These are phyloP conservation scores for Schizotus pectinicornis DNA, from an alignment of 2,888 invertebrate species.

Conservation along the genomic window DNA sequence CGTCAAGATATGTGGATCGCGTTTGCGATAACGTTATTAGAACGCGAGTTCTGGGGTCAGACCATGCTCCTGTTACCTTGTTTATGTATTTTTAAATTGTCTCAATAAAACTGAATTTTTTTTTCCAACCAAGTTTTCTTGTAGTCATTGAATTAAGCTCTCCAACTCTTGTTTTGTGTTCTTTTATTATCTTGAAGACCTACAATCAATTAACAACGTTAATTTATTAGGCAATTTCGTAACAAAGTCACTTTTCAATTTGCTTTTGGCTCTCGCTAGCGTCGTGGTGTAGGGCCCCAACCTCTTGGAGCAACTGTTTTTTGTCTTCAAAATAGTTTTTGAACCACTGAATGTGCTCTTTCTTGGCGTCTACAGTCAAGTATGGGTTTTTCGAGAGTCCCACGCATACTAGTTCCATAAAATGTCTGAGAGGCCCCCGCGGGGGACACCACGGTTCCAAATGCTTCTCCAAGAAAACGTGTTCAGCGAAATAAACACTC, in stretches of 20 bases:
- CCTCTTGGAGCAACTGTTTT: slow-evolving; percentile 70
- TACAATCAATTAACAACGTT: too few species aligned
- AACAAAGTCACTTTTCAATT: slow-evolving; percentile 8
- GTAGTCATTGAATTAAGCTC: too few species aligned
- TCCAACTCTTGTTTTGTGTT: too few species aligned
- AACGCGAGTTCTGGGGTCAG: slow-evolving; percentile 85
- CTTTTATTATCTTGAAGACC: too few species aligned
- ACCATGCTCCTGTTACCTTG: slow-evolving; percentile 92
- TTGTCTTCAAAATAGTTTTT: slow-evolving; percentile 87
- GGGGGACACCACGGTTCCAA: slow-evolving; percentile 89
- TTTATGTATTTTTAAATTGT: slow-evolving; percentile 66
- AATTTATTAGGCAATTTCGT: background rate
- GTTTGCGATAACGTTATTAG: slow-evolving; percentile 88
- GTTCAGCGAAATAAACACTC: slow-evolving; percentile 85
- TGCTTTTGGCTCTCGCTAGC: slow-evolving; percentile 29
- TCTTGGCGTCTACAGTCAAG: slow-evolving; percentile 85
- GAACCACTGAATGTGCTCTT: slow-evolving; percentile 90
- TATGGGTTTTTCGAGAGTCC: slow-evolving; percentile 95
- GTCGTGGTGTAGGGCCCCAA: slow-evolving; percentile 65
- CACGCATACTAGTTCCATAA: slow-evolving; percentile 94
- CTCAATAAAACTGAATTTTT: slow-evolving; percentile 3
- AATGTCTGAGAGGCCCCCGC: slow-evolving; percentile 90
- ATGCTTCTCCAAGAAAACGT: slow-evolving; percentile 89
- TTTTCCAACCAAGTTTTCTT: too few species aligned
- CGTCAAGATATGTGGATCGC: slow-evolving; percentile 75